Evolutionary conservation across 2,888 invertebrate genomes (phyloP).

Genomic region (Sarcophaga variegata): DNA sequence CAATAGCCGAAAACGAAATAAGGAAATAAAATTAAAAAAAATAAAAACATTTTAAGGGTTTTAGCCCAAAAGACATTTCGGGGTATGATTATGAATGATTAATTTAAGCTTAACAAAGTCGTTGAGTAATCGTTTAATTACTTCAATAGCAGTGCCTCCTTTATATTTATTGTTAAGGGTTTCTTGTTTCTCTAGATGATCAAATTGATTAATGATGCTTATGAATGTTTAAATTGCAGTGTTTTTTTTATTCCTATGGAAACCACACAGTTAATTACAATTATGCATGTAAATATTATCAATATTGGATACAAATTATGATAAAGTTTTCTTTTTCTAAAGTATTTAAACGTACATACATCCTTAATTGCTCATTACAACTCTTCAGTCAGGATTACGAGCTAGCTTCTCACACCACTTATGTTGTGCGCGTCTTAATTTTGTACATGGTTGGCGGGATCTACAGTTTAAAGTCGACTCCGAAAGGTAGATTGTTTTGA

Average conservation of each 20-base stretch:
- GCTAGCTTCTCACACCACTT: too few species aligned
- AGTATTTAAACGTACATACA: too few species aligned
- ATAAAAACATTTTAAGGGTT: constrained; percentile 32
- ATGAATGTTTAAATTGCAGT: constrained; percentile 42
- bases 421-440: too few species aligned
- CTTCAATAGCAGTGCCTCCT: constrained; percentile 40
- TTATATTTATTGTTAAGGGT: constrained; percentile 34
- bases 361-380: too few species aligned
- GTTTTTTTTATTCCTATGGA: constrained; percentile 32
- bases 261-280: constrained; percentile 50
- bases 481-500: too few species aligned
- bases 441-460: too few species aligned
- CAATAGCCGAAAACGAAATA: too few species aligned
- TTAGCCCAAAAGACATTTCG: constrained; percentile 25
- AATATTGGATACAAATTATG: constrained; percentile 36
- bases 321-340: background rate
- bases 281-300: constrained; percentile 48
- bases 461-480: too few species aligned
- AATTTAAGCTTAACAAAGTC: constrained; percentile 74
- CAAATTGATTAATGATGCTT: constrained; percentile 62
- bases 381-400: too few species aligned
- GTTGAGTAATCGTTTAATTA: constrained; percentile 80
- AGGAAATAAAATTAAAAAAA: too few species aligned
- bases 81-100: constrained; percentile 72
- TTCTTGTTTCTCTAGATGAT: constrained; percentile 22